Evolutionary conservation across 1,140 invertebrate genomes (phyloP), one percentile per base, ranked within the genome.

Genomic region (Drosophila lowei): DNA sequence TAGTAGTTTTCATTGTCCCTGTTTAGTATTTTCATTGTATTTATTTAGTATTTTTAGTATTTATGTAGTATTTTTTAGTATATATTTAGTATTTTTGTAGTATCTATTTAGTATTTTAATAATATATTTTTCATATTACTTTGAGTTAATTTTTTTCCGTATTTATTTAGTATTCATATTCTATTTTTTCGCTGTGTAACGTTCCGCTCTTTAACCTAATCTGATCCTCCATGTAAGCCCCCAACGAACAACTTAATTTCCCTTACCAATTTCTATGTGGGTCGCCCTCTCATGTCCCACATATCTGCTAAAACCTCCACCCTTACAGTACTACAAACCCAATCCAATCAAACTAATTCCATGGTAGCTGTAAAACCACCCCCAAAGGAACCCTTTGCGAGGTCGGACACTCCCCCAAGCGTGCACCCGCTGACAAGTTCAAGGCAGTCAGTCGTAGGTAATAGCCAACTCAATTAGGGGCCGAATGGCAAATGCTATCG

Each of bases 361-460:
- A 38, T 38, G 34, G 1, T 34, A 16, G 18, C 8, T 48, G 23
- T 21, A 16, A 53, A 77, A 46, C 42, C 61, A 64, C 71, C 79
- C 79, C 34, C 34, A 0, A 47, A 55, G 11, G 8, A 54, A 50
- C 49, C 55, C 25, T 46, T 50, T 47, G 5, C 21, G 9, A 23
- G 63, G 63, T 56, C 65, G 56, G 48, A 42, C 62, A 23, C 44
- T 30, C 30, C 30, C 7, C 28, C 28, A 28, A 30, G 28, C 30
- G 2, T 54, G 55, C 25, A 28, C 21, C 21, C 49, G 43, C 42
- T 28, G 78, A 70, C 74, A 81, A 83, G 79, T 81, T 81, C 79
- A 81, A 81, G 79, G 79, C 74, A 56, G 42, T 42, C 60, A 71
- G 34, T 38, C 30, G 30, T 34, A 15, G 55, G 60, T 58, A 67